Base-by-base conservation (phyloP, 1,140 invertebrate species). In the Drosophila dunni region DNA sequence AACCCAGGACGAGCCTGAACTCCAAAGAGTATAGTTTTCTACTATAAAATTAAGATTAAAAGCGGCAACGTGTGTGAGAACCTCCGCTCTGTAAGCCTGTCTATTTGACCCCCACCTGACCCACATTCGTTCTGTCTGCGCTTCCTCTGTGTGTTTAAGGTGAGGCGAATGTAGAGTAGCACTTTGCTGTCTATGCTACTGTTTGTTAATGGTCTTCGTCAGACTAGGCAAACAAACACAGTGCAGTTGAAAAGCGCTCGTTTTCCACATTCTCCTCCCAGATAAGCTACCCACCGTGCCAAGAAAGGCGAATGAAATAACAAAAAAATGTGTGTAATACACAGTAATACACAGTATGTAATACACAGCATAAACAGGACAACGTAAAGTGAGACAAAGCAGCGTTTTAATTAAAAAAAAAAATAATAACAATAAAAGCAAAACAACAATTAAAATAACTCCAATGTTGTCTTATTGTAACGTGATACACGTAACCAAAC, bases 11-110 rank as follows among this genome's bases (percentile, higher is more conserved):
- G 5, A 8, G 1, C 7, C 36, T 20, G 15, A 7, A 46, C 15
- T 17, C 13, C 45, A 13, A 44, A 62, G 44, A 62, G 79, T 73
- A 5, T 8, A 40, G 38, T 40, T 48, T 56, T 61, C 75, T 88
- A 82, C 83, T 88, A 79, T 86, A 88, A 86, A 86, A 86, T 86
- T 88, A 86, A 79, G 82, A 86, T 86, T 86, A 88, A 86, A 86
- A 82, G 83, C 82, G 62, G 58, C 69, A 77, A 81, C 68, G 71
- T 78, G 63, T 66, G 72, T 44, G 48, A 44, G 48, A 48, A 48
- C 38, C 24, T 15, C 7, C 45, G 7, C 9, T 45, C 24, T 56
- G 42, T 29, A 50, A 40, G 4, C 11, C 29, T 33, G 2, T 56
- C 4, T 70, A 46, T 70, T 45, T 64, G 34, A n/a, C 29, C 13